These are phyloP conservation scores for Lindbergichthys nudifrons DNA, from an alignment of 2,797 vertebrate species.

Conservation along the genomic window DNA sequence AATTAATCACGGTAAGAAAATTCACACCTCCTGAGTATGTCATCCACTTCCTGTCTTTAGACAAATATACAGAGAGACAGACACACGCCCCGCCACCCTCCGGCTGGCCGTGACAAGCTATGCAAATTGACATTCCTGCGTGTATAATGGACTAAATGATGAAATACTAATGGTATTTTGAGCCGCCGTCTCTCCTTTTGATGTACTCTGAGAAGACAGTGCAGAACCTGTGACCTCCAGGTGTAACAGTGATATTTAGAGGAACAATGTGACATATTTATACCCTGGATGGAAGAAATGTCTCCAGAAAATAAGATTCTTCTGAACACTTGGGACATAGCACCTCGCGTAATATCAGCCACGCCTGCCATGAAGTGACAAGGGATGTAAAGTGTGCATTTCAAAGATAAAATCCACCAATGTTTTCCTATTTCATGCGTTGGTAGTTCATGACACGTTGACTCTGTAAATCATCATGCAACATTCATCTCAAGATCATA, in stretches of 20 bases:
- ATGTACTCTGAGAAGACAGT: slow-evolving; percentile 54
- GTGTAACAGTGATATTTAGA: slow-evolving; percentile 59
- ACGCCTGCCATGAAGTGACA: slow-evolving; percentile 18
- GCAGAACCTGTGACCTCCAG: slow-evolving; percentile 60
- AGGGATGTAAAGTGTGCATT: slow-evolving; percentile 5
- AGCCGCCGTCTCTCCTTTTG: slow-evolving; percentile 44
- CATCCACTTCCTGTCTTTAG: slow-evolving; percentile 67
- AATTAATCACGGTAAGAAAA: slow-evolving; percentile 72
- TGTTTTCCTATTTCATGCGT: slow-evolving; percentile 13
- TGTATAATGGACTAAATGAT: slow-evolving; percentile 65
- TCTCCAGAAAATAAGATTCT: slow-evolving; percentile 15
- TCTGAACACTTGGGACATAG: slow-evolving; percentile 8
- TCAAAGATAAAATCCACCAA: slow-evolving; percentile 9
- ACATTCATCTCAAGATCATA: slow-evolving; percentile 20
- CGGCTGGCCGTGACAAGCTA: slow-evolving; percentile 61
- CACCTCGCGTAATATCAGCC: slow-evolving; percentile 15
- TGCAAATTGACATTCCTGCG: slow-evolving; percentile 71
- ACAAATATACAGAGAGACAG: slow-evolving; percentile 69
- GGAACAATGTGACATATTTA: slow-evolving; percentile 14
- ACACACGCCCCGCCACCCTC: slow-evolving; percentile 52
- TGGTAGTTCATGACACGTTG: slow-evolving; percentile 9
- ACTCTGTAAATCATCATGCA: neutral
- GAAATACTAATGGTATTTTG: slow-evolving; percentile 68
- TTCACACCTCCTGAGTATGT: slow-evolving; percentile 76
- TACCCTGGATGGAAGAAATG: slow-evolving; percentile 9